A percentile compares a stretch with the other conserved stretches of the same genome.
phyloP scores from a whole-genome alignment of 1,140 invertebrate genomes.

The Drosophila busckii region DNA sequence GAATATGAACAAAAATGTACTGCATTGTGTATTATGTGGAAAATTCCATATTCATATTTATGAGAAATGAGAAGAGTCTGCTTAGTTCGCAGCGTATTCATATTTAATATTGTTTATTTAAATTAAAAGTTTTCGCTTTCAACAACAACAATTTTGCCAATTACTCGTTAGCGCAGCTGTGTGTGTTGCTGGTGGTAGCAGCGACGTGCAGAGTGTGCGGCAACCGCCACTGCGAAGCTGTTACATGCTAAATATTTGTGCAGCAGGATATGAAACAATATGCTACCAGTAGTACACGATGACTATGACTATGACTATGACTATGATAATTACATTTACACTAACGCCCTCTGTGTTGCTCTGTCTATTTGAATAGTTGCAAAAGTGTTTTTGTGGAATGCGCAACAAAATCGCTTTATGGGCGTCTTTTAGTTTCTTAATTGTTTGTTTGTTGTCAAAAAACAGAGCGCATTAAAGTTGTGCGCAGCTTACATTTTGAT shows the following conservation, averaged over 20 bases:
- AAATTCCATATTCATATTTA: too few relatives aligned
- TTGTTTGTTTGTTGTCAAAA: slow-evolving; percentile 11
- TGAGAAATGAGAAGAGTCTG: too few relatives aligned
- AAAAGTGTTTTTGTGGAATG: slow-evolving; percentile 63
- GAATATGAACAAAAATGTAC: too few relatives aligned
- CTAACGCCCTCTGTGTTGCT: slow-evolving; percentile 12
- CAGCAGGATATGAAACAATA: slow-evolving; percentile 71
- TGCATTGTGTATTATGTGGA: too few relatives aligned
- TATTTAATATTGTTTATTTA: slow-evolving; percentile 56
- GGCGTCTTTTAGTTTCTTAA: slow-evolving; percentile 16
- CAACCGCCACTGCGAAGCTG: slow-evolving; percentile 38
- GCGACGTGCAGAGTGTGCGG: not conserved
- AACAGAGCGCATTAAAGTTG: slow-evolving; percentile 5
- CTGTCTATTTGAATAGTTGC: slow-evolving; percentile 43
- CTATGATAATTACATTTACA: slow-evolving; percentile 40
- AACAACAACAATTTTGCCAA: slow-evolving; percentile 53
- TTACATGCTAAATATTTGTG: slow-evolving; percentile 71
- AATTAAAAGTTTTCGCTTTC: slow-evolving; percentile 35
- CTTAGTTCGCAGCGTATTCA: slow-evolving; percentile 1
- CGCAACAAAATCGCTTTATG: slow-evolving; percentile 51
- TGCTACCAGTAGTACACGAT: slow-evolving; percentile 26
- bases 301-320: slow-evolving; percentile 27
- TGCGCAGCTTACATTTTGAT: too few relatives aligned
- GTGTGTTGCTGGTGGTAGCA: slow-evolving; percentile 7
- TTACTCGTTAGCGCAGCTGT: slow-evolving; percentile 5